phyloP scores from a whole-genome alignment of 2,888 invertebrate species.

The Cryptocheilus praepositus region DNA sequence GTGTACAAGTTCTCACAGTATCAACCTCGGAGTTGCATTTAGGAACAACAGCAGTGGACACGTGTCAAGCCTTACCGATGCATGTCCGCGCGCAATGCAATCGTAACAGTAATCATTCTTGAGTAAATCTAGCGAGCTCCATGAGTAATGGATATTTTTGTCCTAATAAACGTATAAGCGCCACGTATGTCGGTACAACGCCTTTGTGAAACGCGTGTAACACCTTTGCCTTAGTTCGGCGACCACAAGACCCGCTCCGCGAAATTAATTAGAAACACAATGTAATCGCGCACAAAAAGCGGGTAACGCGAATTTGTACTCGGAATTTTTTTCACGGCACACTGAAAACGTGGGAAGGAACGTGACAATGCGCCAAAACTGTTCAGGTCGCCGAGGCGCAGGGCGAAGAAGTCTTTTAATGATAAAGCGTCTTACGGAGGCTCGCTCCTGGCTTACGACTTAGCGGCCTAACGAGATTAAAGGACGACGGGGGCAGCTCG shows the following conservation, averaged over 20 bases:
- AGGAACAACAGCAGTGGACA: constrained; percentile 52
- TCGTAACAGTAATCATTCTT: constrained; percentile 48
- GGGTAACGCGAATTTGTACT: too few relatives aligned
- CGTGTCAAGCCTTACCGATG: constrained; percentile 49
- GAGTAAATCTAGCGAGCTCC: constrained; percentile 24
- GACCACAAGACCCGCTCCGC: background rate
- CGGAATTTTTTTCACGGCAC: too few relatives aligned
- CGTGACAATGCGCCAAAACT: background rate
- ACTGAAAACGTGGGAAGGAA: background rate
- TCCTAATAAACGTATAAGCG: too few relatives aligned
- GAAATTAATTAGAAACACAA: background rate
- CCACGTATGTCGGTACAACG: too few relatives aligned
- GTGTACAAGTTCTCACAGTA: constrained; percentile 52
- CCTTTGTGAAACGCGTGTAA: too few relatives aligned
- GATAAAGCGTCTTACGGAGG: constrained; percentile 34
- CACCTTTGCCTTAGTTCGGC: too few relatives aligned
- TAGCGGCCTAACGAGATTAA: constrained; percentile 37
- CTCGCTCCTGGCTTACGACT: constrained; percentile 22
- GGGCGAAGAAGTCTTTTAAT: constrained; percentile 31
- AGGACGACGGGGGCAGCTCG: constrained; percentile 23
- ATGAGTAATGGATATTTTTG: too few relatives aligned
- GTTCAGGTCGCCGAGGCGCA: constrained; percentile 8
- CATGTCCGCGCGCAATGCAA: constrained; percentile 30
- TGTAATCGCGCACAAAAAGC: too few relatives aligned
- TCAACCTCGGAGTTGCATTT: constrained; percentile 45